Evolutionary conservation across 2,113 vertebrate species (phyloP).

Genomic region (Lagopus muta): DNA sequence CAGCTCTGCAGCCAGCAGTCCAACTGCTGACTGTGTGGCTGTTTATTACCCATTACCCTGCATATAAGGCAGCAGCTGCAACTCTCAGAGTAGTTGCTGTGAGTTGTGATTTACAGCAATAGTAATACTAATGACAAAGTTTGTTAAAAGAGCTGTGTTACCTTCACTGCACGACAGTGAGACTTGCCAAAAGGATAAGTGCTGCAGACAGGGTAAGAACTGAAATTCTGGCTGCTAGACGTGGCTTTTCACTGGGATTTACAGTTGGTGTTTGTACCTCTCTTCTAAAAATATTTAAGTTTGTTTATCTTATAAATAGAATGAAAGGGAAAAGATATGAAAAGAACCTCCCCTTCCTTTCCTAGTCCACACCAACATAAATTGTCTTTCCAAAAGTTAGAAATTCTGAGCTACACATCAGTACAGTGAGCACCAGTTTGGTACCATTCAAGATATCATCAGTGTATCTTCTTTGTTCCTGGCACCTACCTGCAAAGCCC

Average conservation of each 20-base stretch:
- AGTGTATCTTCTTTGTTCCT: background rate
- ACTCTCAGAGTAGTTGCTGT: accelerated
- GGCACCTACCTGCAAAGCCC: background rate
- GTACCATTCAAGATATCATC: background rate
- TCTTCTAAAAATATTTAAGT: background rate
- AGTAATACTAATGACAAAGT: background rate
- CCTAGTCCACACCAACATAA: background rate
- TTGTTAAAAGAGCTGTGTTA: background rate
- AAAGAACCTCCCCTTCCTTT: background rate
- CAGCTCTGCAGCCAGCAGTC: background rate
- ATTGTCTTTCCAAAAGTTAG: background rate
- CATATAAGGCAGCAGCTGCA: accelerated
- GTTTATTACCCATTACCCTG: background rate
- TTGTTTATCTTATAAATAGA: background rate
- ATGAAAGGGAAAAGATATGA: background rate
- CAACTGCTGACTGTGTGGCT: background rate
- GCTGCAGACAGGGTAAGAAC: background rate
- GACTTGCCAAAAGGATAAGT: background rate
- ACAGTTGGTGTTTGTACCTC: background rate
- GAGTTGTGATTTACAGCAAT: background rate
- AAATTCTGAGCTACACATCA: background rate
- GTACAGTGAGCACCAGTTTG: background rate
- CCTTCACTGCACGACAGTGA: background rate
- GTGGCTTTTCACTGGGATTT: conserved; percentile 11
- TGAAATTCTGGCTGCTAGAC: background rate